phyloP scores from a whole-genome alignment of 2,113 vertebrate species.

The Malurus elegans region DNA sequence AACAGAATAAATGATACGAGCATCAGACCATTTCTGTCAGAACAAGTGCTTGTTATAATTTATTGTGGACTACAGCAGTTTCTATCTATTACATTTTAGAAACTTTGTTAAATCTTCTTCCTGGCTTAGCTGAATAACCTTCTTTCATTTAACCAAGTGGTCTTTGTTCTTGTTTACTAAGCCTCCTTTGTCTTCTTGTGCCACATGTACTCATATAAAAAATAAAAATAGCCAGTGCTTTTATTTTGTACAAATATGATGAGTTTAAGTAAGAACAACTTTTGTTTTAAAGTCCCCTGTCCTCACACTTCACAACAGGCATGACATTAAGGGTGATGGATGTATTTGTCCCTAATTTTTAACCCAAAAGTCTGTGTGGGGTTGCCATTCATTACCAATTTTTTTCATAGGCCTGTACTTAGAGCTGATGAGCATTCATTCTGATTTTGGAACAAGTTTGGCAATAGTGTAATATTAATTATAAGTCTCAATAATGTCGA shows the following conservation, averaged over 20 bases:
- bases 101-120: too few species aligned
- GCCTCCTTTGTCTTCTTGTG: too few species aligned
- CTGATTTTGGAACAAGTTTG: background rate
- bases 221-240: background rate
- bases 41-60: too few species aligned
- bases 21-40: too few species aligned
- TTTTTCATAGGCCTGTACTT: background rate
- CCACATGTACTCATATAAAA: background rate
- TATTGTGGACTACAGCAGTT: too few species aligned
- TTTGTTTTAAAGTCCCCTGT: background rate
- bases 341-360: background rate
- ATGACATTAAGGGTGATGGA: background rate
- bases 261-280: background rate
- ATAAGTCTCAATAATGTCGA: background rate
- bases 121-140: too few species aligned
- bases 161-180: too few species aligned
- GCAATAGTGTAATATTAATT: background rate
- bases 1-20: too few species aligned
- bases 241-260: background rate
- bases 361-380: fast-evolving
- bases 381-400: background rate
- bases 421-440: background rate
- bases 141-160: too few species aligned
- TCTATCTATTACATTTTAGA: too few species aligned
- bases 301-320: background rate